Evolutionary conservation across 2,113 vertebrate species (phyloP), one percentile per base, ranked within the genome.

Genomic region (Hemicordylus capensis): DNA sequence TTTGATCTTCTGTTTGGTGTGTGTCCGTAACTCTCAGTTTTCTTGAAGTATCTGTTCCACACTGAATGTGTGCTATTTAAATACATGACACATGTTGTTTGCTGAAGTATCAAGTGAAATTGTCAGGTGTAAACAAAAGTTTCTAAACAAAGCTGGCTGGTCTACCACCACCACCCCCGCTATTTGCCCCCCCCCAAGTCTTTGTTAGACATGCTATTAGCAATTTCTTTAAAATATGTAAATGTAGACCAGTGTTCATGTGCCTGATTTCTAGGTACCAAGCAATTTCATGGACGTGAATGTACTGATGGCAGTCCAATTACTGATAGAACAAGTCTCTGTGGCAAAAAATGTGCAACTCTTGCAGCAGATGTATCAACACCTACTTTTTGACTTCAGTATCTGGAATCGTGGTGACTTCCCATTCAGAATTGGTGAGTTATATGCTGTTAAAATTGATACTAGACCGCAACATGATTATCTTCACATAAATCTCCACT

Each of bases 361-460:
- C 58, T 95, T 99, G 83, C 98, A 98, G 81, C 98, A 99, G 93
- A 97, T 99, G 90, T 97, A 99, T 95, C 97, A 98, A 19, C 96
- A 98, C 93, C 95, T 99, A 72, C 98, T 99, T 44, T 99, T 99
- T 96, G 99, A 98, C 93, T 99, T 99, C 91, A 97, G 95, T 93
- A 97, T 99, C 96, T 99, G 99, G 99, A 99, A 98, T 95, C 98
- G 96, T 88, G 99, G 98, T 80, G 99, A 99, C 93, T 99, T 99
- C 86, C 98, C 99, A 1, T 96, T 99, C 87, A 97, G 97, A 92
- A 99, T 99, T 12, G 98, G 98, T 99, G 58, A 97, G 97, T 37
- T 24, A 72, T 20, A 74, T 69, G 10, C 46, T 54, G 3, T 54
- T 48, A 12, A 69, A 9, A 90, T 1, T 66, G 85, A 39, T 1